Evolutionary conservation across 2,888 invertebrate genomes (phyloP), one percentile per base, ranked within the genome.

Genomic region (Beris morrisii): DNA sequence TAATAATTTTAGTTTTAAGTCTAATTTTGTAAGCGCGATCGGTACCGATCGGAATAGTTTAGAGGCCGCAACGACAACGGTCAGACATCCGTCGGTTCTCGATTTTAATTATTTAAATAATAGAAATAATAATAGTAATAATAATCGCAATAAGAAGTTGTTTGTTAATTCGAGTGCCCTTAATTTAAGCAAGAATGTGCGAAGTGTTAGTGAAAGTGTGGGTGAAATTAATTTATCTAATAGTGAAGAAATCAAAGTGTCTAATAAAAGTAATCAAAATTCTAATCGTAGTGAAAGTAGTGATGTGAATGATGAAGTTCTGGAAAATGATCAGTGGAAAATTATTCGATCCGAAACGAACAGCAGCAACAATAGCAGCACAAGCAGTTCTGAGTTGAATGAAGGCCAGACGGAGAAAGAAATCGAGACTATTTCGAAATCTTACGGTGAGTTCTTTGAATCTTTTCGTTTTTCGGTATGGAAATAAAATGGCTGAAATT

Each of bases 121-220:
- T 56, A 56, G 4, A 11, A 54, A 56, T 15, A 44, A 53, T 30
- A 30, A 30, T 11, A 52, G 22, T 22, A 22, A 22, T 22, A 22
- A 22, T 22, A 22, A 22, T 22, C 22, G 22, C 22, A 22, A 22
- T 38, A 5, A 38, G 38, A 7, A 7, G 9, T 38, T 38, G 2
- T 38, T 38, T 38, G 38, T 30, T 53, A 31, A 58, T 46, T 11
- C 46, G 11, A 28, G 57, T 58, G 56, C 43, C 38, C 43, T 43
- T n/a, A 44, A 58, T 45, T 12, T 30, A 7, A 46, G 28, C 3
- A 58, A 58, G 11, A 58, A n/a, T 45, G 57, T 22, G 13, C 11
- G 22, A 28, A 58, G 57, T 58, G 57, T 30, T 45, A 45, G 57
- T 58, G 57, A 12, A 9, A 58, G 46, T 58, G 57, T 3, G 45